phyloP scores from a whole-genome alignment of 2,888 invertebrate species.

The Diogma glabrata region DNA sequence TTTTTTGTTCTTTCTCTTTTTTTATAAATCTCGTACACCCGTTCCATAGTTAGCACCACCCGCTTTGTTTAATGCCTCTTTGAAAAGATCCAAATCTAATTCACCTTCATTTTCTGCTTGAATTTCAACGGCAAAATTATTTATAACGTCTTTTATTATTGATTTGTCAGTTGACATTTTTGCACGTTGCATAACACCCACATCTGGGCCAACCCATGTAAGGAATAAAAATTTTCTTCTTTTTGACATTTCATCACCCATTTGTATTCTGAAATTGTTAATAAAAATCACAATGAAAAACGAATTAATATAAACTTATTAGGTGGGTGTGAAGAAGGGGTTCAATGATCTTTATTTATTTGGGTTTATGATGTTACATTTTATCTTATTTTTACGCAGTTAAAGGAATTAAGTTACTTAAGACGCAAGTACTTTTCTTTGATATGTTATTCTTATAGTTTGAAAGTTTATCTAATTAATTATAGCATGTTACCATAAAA shows the following conservation, averaged over 20 bases:
- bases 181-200: slow-evolving; percentile 65
- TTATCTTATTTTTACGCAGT: neutral
- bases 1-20: neutral
- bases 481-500: too few species aligned
- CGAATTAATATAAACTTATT: slow-evolving; percentile 2
- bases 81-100: slow-evolving; percentile 57
- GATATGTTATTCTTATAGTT: too few species aligned
- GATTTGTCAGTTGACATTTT: slow-evolving; percentile 75
- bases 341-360: too few species aligned
- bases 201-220: slow-evolving; percentile 64
- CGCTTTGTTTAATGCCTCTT: slow-evolving; percentile 55
- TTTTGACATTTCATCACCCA: slow-evolving; percentile 75
- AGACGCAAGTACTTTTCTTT: too few species aligned
- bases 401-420: too few species aligned
- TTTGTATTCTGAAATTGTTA: slow-evolving; percentile 51
- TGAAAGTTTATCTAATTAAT: too few species aligned
- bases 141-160: slow-evolving; percentile 60
- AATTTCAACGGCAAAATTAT: slow-evolving; percentile 70
- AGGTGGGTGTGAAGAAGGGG: too few species aligned
- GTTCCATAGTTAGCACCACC: slow-evolving; percentile 75
- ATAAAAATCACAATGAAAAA: too few species aligned
- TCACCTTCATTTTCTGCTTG: slow-evolving; percentile 57
- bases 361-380: neutral
- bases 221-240: slow-evolving; percentile 68
- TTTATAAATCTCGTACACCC: slow-evolving; percentile 46